Evolutionary conservation across 2,113 vertebrate genomes (phyloP), one percentile per base, ranked within the genome.

Genomic region (Caranx ignobilis): DNA sequence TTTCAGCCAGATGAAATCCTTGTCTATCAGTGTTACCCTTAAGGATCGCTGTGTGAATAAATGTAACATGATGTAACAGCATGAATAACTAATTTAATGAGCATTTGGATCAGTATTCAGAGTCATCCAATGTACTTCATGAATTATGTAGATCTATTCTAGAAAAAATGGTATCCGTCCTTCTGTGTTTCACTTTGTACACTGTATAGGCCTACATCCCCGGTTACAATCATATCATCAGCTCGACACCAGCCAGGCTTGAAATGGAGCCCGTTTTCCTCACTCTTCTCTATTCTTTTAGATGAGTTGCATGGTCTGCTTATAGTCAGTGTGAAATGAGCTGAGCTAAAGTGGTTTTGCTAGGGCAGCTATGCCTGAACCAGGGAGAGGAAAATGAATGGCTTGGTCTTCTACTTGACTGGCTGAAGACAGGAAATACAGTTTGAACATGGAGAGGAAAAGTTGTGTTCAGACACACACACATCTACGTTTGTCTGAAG

Each of bases 241-340:
- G 61, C 64, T 54, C 32, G 10, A 87, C 77, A 86, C 62, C 84
- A 84, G 71, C 19, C 85, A 84, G 63, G 78, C 88, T 88, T 89
- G 87, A 90, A 90, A 91, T 88, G 74, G 75, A 86, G 87, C 82
- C 79, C 7, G 48, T 83, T 89, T 77, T 71, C 65, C 76, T 61
- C 12, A 12, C 76, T 84, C 71, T 74, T 77, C 45, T 73, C 75
- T 77, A 41, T 88, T 85, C 85, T 85, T 82, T 84, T 65, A 70
- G 67, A 90, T 79, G 80, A 83, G 72, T 85, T 88, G 77, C 63
- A 75, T 47, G 41, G 59, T 69, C 81, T 84, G 78, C 62, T 65
- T 81, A 75, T 48, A 74, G 77, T 77, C 70, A 21, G 63, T 88
- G 81, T 86, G 85, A 89, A 92, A 89, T 80, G 87, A 87, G 79